A percentile compares a stretch with the other conserved stretches of the same genome.
These are phyloP conservation scores for Patella pellucida DNA, from an alignment of 2,888 invertebrate species.

Conservation along the genomic window DNA sequence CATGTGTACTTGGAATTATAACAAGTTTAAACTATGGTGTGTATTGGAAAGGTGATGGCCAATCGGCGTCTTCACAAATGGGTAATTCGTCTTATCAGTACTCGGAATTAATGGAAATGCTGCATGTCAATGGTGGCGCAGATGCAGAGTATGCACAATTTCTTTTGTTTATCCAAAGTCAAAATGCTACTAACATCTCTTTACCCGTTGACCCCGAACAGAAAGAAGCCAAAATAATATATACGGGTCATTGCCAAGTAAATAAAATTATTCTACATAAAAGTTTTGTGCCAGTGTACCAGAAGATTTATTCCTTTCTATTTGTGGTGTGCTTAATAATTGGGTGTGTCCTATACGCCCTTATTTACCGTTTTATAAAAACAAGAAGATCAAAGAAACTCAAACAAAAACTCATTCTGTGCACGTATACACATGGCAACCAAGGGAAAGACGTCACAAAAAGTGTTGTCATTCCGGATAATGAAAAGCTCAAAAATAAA, in stretches of 20 bases:
- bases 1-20: conserved; percentile 48
- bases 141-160: neutral
- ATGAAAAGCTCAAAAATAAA: neutral
- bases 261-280: conserved; percentile 45
- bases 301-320: conserved; percentile 63
- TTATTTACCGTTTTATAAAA: conserved; percentile 65
- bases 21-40: conserved; percentile 52
- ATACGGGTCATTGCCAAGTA: conserved; percentile 52
- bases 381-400: conserved; percentile 39
- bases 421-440: conserved; percentile 38
- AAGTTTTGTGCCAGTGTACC: conserved; percentile 53
- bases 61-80: neutral
- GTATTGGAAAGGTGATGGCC: conserved; percentile 23
- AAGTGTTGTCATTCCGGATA: neutral
- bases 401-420: conserved; percentile 35
- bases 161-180: neutral
- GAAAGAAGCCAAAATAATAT: conserved; percentile 20
- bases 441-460: conserved; percentile 16
- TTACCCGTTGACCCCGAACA: neutral
- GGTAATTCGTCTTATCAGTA: neutral
- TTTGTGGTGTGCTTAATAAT: conserved; percentile 65
- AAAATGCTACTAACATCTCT: neutral
- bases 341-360: conserved; percentile 66
- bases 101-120: neutral
- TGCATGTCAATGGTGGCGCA: too few relatives aligned